Evolutionary conservation across 2,797 vertebrate genomes (phyloP).

Genomic region (Microctenopoma lineatum): DNA sequence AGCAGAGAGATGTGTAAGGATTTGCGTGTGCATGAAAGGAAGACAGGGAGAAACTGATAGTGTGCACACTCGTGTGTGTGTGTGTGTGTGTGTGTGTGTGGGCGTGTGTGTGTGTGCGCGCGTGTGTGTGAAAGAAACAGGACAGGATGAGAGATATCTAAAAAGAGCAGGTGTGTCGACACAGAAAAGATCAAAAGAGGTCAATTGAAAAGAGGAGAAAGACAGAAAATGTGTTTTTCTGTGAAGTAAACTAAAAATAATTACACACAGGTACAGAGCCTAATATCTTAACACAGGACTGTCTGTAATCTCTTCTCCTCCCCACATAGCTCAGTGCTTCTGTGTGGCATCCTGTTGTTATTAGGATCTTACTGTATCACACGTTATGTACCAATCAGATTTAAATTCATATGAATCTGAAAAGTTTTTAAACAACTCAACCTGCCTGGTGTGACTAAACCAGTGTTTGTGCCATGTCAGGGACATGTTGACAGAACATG

Average conservation of each 20-base stretch:
- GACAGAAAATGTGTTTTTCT: constrained; percentile 43
- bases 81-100: neutral
- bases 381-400: neutral
- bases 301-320: constrained; percentile 2
- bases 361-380: neutral
- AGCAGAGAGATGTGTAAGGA: constrained; percentile 44
- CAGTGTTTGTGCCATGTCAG: too few relatives aligned
- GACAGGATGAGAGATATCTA: constrained; percentile 45
- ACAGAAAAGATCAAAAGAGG: constrained; percentile 62
- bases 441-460: neutral
- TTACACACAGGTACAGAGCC: constrained; percentile 39
- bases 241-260: constrained; percentile 53
- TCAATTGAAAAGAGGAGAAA: constrained; percentile 52
- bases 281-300: constrained; percentile 35
- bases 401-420: constrained; percentile 12
- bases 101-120: constrained; percentile 4
- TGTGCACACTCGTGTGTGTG: constrained; percentile 1
- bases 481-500: neutral
- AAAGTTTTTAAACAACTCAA: neutral
- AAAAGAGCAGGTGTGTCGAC: constrained; percentile 59
- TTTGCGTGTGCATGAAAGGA: constrained; percentile 14
- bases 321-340: neutral
- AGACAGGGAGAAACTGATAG: constrained; percentile 18
- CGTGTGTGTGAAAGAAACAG: constrained; percentile 11
- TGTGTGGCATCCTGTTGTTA: neutral